These are phyloP conservation scores for Aplysina aerophoba DNA, from an alignment of 37 sponge, comb jelly and placozoan species.

Conservation along the genomic window DNA sequence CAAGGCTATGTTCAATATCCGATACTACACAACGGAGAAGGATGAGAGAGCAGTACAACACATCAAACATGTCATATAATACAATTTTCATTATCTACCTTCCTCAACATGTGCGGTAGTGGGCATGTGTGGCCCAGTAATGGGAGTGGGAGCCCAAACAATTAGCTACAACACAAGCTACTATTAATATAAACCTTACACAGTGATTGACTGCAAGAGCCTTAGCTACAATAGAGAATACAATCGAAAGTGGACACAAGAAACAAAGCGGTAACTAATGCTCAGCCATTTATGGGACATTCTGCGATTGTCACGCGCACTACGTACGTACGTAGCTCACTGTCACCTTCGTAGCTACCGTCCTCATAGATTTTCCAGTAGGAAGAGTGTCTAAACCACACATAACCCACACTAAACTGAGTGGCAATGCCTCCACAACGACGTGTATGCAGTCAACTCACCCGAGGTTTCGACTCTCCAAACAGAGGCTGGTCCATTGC, in stretches of 20 bases:
- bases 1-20: slow-evolving; percentile 63
- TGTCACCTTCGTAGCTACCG: too few relatives aligned
- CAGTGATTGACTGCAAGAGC: neutral
- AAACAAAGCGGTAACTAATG: too few relatives aligned
- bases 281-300: too few relatives aligned
- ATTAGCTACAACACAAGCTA: neutral
- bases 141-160: neutral
- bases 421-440: too few relatives aligned
- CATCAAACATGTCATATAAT: neutral
- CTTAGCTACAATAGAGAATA: neutral
- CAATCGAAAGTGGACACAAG: too few relatives aligned
- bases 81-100: neutral
- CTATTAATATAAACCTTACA: neutral
- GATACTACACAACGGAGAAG: slow-evolving; percentile 42
- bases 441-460: slow-evolving; percentile 13
- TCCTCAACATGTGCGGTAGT: too few relatives aligned
- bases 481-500: slow-evolving; percentile 63
- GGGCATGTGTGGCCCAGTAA: too few relatives aligned
- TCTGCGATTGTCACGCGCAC: too few relatives aligned
- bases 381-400: too few relatives aligned
- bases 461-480: slow-evolving; percentile 69
- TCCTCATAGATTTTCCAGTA: too few relatives aligned
- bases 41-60: neutral
- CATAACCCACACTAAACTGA: too few relatives aligned
- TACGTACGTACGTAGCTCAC: too few relatives aligned